Conservation (phyloP, 2,113 vertebrate genomes). For the Paratilapia polleni region DNA sequence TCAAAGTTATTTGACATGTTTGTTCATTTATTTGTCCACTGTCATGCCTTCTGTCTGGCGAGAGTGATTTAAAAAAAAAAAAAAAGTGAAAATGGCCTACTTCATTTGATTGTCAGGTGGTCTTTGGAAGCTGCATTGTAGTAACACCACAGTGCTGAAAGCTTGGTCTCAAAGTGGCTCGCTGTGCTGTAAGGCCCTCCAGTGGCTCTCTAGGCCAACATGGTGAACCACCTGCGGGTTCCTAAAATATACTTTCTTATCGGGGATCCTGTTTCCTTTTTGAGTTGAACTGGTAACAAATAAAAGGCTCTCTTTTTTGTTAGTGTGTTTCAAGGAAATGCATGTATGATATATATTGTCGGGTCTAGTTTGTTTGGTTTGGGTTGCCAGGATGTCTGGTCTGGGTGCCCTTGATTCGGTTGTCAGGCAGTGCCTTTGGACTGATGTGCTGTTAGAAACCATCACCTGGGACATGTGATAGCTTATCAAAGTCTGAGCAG, state of each 20-base stretch:
- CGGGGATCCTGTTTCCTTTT: conserved; percentile 32
- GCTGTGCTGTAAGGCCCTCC: not conserved
- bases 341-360: conserved; percentile 55
- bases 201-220: conserved; percentile 10
- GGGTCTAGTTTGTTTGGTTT: conserved; percentile 71
- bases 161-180: not conserved
- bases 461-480: conserved; percentile 99
- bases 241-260: conserved; percentile 54
- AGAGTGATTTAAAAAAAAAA: not conserved
- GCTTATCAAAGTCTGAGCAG: conserved; percentile 99
- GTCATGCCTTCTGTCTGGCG: not conserved
- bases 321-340: conserved; percentile 44
- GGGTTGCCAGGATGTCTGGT: conserved; percentile 73
- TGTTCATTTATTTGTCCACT: not conserved
- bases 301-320: conserved; percentile 28
- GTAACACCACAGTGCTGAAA: not conserved
- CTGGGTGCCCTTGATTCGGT: conserved; percentile 80
- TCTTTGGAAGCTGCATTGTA: not conserved
- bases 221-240: not conserved
- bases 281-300: conserved; percentile 16
- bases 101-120: conserved; percentile 18
- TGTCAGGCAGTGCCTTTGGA: conserved; percentile 88
- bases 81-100: not conserved
- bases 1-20: not conserved
- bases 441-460: conserved; percentile 90